These are phyloP conservation scores for Tryphoninae sp. DNA, from an alignment of 2,888 invertebrate genomes.

Conservation along the genomic window DNA sequence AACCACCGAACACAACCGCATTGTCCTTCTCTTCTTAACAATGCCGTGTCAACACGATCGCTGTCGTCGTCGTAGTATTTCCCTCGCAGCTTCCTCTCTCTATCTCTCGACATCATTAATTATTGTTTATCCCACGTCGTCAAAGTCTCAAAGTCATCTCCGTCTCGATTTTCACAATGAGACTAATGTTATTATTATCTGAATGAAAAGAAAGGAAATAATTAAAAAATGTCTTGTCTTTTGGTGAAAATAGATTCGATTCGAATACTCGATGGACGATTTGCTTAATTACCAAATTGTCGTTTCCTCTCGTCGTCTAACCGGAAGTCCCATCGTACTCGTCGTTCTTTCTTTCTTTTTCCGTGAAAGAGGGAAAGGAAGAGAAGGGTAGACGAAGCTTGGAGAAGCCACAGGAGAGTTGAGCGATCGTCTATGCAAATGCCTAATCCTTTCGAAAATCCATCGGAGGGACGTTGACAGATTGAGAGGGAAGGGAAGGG, in stretches of 20 bases:
- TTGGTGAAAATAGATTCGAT: background rate
- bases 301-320: slow-evolving; percentile 5
- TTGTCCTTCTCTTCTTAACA: slow-evolving; percentile 67
- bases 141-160: slow-evolving; percentile 5
- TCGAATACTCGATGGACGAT: background rate
- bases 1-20: slow-evolving; percentile 63
- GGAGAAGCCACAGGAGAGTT: slow-evolving; percentile 60
- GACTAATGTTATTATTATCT: background rate
- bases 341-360: slow-evolving; percentile 17
- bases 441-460: slow-evolving; percentile 80
- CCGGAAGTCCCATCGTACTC: background rate
- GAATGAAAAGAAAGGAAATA: background rate
- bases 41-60: slow-evolving; percentile 79
- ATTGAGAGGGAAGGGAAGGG: slow-evolving; percentile 69
- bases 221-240: background rate
- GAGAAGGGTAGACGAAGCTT: slow-evolving; percentile 10
- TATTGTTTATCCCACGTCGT: slow-evolving; percentile 71
- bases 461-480: slow-evolving; percentile 79
- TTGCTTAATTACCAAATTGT: slow-evolving; percentile 37
- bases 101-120: slow-evolving; percentile 71
- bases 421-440: slow-evolving; percentile 81
- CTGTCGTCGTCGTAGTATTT: slow-evolving; percentile 71
- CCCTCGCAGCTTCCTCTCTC: slow-evolving; percentile 41
- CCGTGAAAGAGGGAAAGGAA: slow-evolving; percentile 23
- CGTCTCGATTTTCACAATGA: background rate